Conservation (phyloP, 2,113 vertebrate species). For the Oncorhynchus clarkii region DNA sequence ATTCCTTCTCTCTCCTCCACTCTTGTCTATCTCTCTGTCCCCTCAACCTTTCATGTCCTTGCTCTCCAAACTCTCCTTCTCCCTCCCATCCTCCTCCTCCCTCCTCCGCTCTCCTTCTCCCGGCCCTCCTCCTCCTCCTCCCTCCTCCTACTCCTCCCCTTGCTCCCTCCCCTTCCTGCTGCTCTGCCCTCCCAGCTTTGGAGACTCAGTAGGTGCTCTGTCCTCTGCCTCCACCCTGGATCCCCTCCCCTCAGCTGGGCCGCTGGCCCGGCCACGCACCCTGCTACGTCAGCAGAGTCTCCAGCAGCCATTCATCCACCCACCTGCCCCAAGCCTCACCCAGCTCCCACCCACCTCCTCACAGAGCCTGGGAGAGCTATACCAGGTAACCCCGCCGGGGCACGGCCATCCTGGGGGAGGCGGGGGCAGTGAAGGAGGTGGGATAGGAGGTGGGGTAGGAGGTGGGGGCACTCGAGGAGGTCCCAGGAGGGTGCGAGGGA, state of each 20-base stretch:
- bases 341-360: conserved; percentile 91
- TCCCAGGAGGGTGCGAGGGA: conserved; percentile 86
- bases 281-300: conserved; percentile 96
- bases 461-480: conserved; percentile 76
- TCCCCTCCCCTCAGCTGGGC: conserved; percentile 91
- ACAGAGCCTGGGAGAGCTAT: conserved; percentile 94
- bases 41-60: conserved; percentile 34
- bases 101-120: conserved; percentile 72
- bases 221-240: conserved; percentile 96
- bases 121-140: conserved; percentile 66
- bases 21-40: conserved; percentile 15
- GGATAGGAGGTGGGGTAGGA: conserved; percentile 48
- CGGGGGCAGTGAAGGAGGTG: conserved; percentile 75
- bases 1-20: conserved; percentile 57
- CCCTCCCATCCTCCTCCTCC: conserved; percentile 51
- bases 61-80: conserved; percentile 38
- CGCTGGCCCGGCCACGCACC: conserved; percentile 86
- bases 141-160: conserved; percentile 64
- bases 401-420: conserved; percentile 74
- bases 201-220: conserved; percentile 83
- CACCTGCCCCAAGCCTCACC: conserved; percentile 85
- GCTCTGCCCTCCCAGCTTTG: conserved; percentile 83
- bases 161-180: conserved; percentile 71
- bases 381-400: conserved; percentile 62
- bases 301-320: conserved; percentile 95